Base-by-base conservation (phyloP, 2,797 vertebrate genomes). In the Gephyroberyx darwinii region DNA sequence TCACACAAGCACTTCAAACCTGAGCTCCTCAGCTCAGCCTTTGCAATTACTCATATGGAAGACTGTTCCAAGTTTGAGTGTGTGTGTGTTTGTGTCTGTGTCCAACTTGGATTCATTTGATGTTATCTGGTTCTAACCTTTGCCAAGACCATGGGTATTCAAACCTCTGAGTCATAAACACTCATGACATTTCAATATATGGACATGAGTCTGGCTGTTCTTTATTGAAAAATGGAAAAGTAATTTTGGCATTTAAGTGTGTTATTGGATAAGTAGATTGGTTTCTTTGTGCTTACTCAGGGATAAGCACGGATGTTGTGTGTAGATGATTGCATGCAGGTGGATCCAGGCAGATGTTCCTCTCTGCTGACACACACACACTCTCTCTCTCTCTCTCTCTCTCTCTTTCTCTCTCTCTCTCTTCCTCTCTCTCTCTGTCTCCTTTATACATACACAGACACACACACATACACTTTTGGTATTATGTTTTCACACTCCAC, bases 291-390 rank as follows among this genome's bases (percentile, higher is more conserved):
- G 77, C 69, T 67, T 39, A 47, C 71, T 47, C 59, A 76, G 52
- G 33, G 60, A 75, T 48, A 47, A 58, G 53, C 33, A 9, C 37
- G 17, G 78, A 83, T 85, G 75, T 65, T 84, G 71, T 37, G 58
- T 43, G 33, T 10, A 19, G 78, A 82, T 84, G 84, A 90, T 82
- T 88, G 33, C 77, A 70, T 84, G 84, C 84, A 86, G 85, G 86
- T 86, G 86, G 81, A 78, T 82, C 30, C 50, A 51, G 47, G 48
- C 77, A 81, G 73, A 84, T 84, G 78, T 82, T 74, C 55, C 48
- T 75, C 54, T 57, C 26, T 68, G 75, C 63, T 68, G 57, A 75
- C 62, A 53, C 73, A 59, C 30, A 26, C 39, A 30, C 37, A 69
- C 31, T 69, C 14, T 50, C 22, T 22, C 12, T 6, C 63, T 67